Percentiles rank a stretch among this genome's conserved stretches.
These are phyloP conservation scores for Ips nitidus DNA, from an alignment of 1,140 invertebrate genomes.

Conservation along the genomic window DNA sequence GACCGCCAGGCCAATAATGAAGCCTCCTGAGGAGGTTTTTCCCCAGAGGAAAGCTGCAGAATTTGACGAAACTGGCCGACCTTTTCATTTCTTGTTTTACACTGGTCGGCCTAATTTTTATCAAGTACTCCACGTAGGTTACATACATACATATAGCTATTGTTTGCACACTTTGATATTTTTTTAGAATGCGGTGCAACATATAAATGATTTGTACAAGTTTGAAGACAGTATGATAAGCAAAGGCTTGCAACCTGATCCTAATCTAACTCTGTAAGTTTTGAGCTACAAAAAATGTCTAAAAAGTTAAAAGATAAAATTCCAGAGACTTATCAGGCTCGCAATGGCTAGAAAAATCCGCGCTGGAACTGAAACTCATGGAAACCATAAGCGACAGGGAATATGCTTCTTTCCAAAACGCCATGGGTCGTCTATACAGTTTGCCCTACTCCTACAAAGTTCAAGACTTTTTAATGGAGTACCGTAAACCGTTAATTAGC, in stretches of 20 bases:
- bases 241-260: constrained; percentile 61
- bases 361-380: constrained; percentile 67
- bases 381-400: constrained; percentile 72
- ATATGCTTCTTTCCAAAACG: constrained; percentile 72
- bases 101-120: constrained; percentile 84
- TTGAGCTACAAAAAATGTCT: background rate
- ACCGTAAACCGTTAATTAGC: constrained; percentile 59
- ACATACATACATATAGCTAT: background rate
- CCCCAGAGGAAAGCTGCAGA: constrained; percentile 84
- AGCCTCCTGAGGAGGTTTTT: constrained; percentile 81
- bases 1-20: constrained; percentile 82
- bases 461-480: constrained; percentile 74
- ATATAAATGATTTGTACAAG: constrained; percentile 67
- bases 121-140: constrained; percentile 77
- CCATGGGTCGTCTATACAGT: constrained; percentile 69
- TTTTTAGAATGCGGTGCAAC: constrained; percentile 60
- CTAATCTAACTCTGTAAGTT: constrained; percentile 61
- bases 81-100: constrained; percentile 88
- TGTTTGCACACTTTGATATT: constrained; percentile 3
- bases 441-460: constrained; percentile 70
- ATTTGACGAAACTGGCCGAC: constrained; percentile 86
- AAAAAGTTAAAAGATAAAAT: constrained; percentile 1
- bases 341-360: constrained; percentile 68
- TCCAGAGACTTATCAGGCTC: constrained; percentile 59
- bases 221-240: constrained; percentile 69